These are phyloP conservation scores for Hypena proboscidalis DNA, from an alignment of 2,888 invertebrate genomes.

Conservation along the genomic window DNA sequence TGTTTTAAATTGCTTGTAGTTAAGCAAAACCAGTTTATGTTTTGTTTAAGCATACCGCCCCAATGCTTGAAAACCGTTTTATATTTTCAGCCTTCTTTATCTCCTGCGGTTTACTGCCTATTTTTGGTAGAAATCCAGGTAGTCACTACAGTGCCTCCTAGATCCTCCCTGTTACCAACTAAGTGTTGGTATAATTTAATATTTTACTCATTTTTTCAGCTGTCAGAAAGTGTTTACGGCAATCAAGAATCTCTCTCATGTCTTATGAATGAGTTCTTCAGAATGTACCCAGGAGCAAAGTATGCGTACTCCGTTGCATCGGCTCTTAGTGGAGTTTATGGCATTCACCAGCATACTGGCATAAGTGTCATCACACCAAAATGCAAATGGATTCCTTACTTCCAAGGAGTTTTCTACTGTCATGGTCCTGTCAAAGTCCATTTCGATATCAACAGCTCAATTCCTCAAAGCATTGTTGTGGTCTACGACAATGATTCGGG, in stretches of 20 bases:
- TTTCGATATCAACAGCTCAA: conserved; percentile 62
- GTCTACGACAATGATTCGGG: conserved; percentile 72
- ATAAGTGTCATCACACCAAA: conserved; percentile 45
- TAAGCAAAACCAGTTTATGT: no score
- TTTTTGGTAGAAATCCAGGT: no score
- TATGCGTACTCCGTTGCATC: conserved; percentile 70
- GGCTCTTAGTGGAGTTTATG: conserved; percentile 63
- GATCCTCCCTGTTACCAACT: no score
- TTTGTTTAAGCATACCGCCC: no score
- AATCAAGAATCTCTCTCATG: conserved; percentile 61
- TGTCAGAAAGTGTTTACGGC: conserved; percentile 70
- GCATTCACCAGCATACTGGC: conserved; percentile 61
- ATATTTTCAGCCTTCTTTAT: no score
- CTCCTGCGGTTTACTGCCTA: no score
- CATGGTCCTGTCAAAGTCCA: conserved; percentile 70
- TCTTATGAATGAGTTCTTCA: conserved; percentile 75
- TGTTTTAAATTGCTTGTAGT: no score
- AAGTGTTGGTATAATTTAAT: background rate
- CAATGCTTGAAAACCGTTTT: no score
- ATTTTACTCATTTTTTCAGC: conserved; percentile 45
- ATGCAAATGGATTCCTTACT: conserved; percentile 75
- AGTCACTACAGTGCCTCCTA: no score
- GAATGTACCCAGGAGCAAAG: conserved; percentile 65
- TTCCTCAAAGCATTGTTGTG: conserved; percentile 54
- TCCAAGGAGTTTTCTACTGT: conserved; percentile 71